A percentile compares a stretch with the other conserved stretches of the same genome.
These are phyloP conservation scores for Mionectes macconnelli DNA, from an alignment of 2,113 vertebrate species.

Conservation along the genomic window DNA sequence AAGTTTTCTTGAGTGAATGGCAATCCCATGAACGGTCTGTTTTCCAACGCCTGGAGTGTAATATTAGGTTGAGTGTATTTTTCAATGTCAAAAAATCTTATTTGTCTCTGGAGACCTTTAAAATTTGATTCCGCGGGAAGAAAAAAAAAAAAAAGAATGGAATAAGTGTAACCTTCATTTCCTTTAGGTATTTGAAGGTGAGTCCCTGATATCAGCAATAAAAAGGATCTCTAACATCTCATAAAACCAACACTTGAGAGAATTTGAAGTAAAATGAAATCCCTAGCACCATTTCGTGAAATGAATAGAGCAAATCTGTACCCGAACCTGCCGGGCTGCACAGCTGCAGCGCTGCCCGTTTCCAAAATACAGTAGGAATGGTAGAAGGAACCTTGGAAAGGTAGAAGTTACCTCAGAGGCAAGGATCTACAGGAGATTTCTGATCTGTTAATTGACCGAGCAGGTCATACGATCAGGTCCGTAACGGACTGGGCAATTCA, in stretches of 20 bases:
- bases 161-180: constrained; percentile 33
- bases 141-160: not conserved
- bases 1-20: constrained; percentile 11
- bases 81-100: constrained; percentile 52
- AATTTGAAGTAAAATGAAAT: constrained; percentile 11
- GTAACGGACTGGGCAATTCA: not conserved
- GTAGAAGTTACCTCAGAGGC: not conserved
- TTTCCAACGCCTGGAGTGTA: constrained; percentile 16
- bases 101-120: constrained; percentile 33
- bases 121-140: not conserved
- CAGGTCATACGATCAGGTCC: not conserved
- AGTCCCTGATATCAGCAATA: constrained; percentile 11
- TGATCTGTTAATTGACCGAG: not conserved
- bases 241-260: not conserved
- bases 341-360: not conserved
- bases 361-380: not conserved
- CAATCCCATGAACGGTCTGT: constrained; percentile 6
- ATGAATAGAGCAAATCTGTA: not conserved
- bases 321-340: not conserved
- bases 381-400: too few relatives aligned
- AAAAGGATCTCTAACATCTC: constrained; percentile 31
- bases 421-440: not conserved
- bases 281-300: not conserved
- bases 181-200: constrained; percentile 37
- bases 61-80: constrained; percentile 42